A percentile compares a stretch with the other conserved stretches of the same genome.
These are phyloP conservation scores for Collichthys lucidus DNA, from an alignment of 2,113 vertebrate genomes.

Conservation along the genomic window DNA sequence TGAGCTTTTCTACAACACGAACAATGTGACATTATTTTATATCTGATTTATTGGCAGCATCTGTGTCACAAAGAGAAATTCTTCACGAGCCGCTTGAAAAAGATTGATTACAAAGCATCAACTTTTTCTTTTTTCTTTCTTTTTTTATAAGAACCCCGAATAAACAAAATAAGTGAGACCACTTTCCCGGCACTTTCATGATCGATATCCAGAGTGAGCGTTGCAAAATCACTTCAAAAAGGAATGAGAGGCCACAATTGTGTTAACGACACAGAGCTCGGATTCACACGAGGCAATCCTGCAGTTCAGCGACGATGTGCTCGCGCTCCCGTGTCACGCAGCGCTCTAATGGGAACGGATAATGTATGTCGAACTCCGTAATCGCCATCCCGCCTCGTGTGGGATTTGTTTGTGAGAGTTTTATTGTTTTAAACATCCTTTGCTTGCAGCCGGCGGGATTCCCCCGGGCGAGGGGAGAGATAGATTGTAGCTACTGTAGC, in stretches of 20 bases:
- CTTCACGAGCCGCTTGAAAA: neutral
- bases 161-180: neutral
- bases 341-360: slow-evolving; percentile 1
- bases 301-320: slow-evolving; percentile 1
- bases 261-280: neutral
- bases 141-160: neutral
- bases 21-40: neutral
- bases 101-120: neutral
- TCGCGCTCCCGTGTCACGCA: slow-evolving; percentile 1
- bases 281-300: slow-evolving; percentile 4
- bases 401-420: slow-evolving; percentile 34
- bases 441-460: slow-evolving; percentile 27
- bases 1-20: neutral
- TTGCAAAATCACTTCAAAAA: neutral
- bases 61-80: neutral
- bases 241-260: neutral
- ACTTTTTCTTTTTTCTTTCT: neutral
- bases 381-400: slow-evolving; percentile 9
- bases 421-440: slow-evolving; percentile 35
- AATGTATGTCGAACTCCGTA: slow-evolving; percentile 22
- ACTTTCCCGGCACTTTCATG: slow-evolving; percentile 3
- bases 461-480: slow-evolving; percentile 13
- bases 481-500: slow-evolving; percentile 34
- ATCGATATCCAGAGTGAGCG: slow-evolving; percentile 16
- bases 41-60: neutral